Conservation (phyloP, 2,113 vertebrate species). For the Tonatia bakeri region DNA sequence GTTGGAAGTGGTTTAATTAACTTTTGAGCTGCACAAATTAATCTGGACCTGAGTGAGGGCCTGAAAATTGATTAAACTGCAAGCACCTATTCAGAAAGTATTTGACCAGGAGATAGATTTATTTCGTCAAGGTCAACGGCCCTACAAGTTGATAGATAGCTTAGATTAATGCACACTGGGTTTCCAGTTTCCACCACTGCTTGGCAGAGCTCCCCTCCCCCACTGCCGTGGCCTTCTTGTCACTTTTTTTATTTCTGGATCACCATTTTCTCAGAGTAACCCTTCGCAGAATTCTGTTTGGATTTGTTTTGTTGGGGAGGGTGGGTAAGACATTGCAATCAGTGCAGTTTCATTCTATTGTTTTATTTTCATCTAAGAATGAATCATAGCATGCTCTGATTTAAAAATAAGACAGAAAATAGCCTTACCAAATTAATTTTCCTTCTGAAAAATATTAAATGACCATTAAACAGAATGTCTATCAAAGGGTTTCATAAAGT, state of each 20-base stretch:
- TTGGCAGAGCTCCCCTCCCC: neutral
- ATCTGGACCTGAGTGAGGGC: slow-evolving; percentile 33
- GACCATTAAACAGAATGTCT: neutral
- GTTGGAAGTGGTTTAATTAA: slow-evolving; percentile 63
- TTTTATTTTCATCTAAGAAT: slow-evolving; percentile 15
- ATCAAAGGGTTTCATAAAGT: slow-evolving; percentile 7
- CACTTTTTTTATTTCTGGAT: neutral
- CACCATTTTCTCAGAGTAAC: neutral
- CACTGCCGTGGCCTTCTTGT: neutral
- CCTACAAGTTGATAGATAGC: slow-evolving; percentile 5
- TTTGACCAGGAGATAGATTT: slow-evolving; percentile 58
- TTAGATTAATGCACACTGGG: slow-evolving; percentile 32
- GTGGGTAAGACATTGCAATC: neutral
- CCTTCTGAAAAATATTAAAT: slow-evolving; percentile 17
- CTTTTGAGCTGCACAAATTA: slow-evolving; percentile 39
- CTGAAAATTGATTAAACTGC: slow-evolving; percentile 56
- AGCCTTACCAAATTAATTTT: neutral
- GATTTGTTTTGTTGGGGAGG: neutral
- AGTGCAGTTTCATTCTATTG: slow-evolving; percentile 49
- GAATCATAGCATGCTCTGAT: slow-evolving; percentile 43
- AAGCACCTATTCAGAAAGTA: slow-evolving; percentile 53
- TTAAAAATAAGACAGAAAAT: slow-evolving; percentile 22
- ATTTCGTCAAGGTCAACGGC: slow-evolving; percentile 54
- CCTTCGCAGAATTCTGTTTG: neutral
- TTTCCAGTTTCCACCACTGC: neutral